These are phyloP conservation scores for Alligator mississippiensis DNA, from an alignment of 2,113 vertebrate genomes.

Conservation along the genomic window DNA sequence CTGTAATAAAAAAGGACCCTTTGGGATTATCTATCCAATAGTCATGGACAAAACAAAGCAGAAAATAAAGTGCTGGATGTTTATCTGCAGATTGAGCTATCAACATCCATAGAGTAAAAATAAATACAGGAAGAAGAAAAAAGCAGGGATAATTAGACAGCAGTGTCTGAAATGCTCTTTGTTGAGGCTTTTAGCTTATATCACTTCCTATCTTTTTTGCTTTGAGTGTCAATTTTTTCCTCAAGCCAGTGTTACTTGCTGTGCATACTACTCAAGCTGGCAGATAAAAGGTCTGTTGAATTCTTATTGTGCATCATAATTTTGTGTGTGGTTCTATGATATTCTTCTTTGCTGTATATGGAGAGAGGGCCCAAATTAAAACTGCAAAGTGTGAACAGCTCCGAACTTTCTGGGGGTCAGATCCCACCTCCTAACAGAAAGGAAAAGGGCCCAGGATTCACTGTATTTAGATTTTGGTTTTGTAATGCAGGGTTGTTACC, in stretches of 20 bases:
- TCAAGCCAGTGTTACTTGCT: neutral
- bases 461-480: neutral
- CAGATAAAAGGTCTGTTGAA: neutral
- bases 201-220: neutral
- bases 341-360: neutral
- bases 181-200: conserved; percentile 30
- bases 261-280: neutral
- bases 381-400: neutral
- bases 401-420: neutral
- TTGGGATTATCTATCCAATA: conserved; percentile 43
- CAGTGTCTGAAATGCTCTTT: conserved; percentile 2
- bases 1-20: conserved; percentile 56
- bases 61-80: conserved; percentile 46
- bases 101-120: neutral
- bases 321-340: neutral
- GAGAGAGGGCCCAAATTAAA: neutral
- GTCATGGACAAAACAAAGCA: conserved; percentile 46
- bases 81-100: conserved; percentile 51
- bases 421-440: neutral
- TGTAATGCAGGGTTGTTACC: neutral
- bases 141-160: conserved; percentile 29
- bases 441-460: neutral
- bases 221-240: neutral
- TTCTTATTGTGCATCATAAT: neutral
- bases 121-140: conserved; percentile 23